Base-by-base conservation (phyloP, 1,140 invertebrate genomes). In the Habropoda laboriosa region DNA sequence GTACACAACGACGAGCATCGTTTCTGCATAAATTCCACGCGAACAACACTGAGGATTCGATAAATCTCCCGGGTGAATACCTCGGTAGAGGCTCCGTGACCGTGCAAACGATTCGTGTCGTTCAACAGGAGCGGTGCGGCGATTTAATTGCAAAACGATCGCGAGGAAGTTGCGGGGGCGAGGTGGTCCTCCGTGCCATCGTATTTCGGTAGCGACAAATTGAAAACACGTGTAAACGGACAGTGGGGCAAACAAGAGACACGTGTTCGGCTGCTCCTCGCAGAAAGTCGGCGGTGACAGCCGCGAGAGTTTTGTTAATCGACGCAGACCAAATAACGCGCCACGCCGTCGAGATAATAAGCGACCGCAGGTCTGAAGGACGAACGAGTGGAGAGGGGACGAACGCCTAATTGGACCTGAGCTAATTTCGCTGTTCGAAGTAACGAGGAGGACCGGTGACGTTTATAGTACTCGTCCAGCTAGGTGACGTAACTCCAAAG, bases 251-350 rank as follows among this genome's bases (percentile, higher is more conserved):
- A 79, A 81, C 67, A 79, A 63, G 57, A 18, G 75, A 77, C 80
- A 79, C 77, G 80, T 82, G 80, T 82, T 63, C 40, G 24, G 21
- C 6, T 38, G 21, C 40, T 27, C 10, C 35, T 12, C 24, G 35
- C 27, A 47, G 51, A 64, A 66, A 51, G 72, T n/a, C 42, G 7
- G 61, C 63, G 76, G 60, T 82, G 77, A 82, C 80, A 82, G 74
- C 61, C 63, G 61, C 51, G 49, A 49, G 24, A 82, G 68, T 82
- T 82, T 82, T 77, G 76, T 82, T 82, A 82, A 79, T 82, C 80
- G 80, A 79, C 45, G 45, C 61, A 21, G 45, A 38, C n/a, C n/a
- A 45, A 66, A 66, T 45, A 72, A 40, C 66, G 27, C 71, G 61
- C 16, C 30, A 13, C 13, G 16, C n/a, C 27, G 61, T 47, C 63